These are phyloP conservation scores for Irena cyanogastra DNA, from an alignment of 2,113 vertebrate genomes.

Conservation along the genomic window DNA sequence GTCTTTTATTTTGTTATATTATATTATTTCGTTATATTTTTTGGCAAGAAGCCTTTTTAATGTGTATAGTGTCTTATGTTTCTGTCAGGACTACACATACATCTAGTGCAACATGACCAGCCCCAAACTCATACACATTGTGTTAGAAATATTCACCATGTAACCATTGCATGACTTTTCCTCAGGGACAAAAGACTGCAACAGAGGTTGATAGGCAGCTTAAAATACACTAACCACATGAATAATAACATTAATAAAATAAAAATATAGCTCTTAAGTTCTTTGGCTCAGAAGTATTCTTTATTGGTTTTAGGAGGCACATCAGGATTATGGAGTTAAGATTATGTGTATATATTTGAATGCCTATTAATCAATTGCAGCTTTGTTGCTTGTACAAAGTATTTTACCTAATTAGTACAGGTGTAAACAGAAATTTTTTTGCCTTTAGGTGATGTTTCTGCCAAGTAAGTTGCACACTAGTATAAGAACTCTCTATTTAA, in stretches of 20 bases:
- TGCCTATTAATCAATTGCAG: neutral
- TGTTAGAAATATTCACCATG: neutral
- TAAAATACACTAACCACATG: neutral
- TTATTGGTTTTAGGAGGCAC: neutral
- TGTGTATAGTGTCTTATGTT: neutral
- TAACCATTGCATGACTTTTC: neutral
- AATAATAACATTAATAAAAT: neutral
- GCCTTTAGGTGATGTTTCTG: neutral
- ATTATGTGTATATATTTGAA: accelerated
- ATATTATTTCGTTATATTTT: neutral
- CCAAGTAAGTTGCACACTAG: neutral
- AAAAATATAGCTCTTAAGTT: neutral
- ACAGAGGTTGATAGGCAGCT: neutral
- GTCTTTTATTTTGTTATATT: neutral
- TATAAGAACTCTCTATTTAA: neutral
- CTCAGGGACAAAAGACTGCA: neutral
- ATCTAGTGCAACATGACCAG: neutral
- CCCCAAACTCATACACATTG: neutral
- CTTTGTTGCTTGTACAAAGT: neutral
- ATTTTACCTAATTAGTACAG: neutral
- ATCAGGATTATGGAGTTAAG: neutral
- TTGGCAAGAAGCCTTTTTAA: neutral
- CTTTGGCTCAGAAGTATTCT: neutral
- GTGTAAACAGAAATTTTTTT: neutral
- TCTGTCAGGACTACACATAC: neutral